Evolutionary conservation across 2,797 vertebrate species (phyloP).

Genomic region (Decapterus maruadsi): DNA sequence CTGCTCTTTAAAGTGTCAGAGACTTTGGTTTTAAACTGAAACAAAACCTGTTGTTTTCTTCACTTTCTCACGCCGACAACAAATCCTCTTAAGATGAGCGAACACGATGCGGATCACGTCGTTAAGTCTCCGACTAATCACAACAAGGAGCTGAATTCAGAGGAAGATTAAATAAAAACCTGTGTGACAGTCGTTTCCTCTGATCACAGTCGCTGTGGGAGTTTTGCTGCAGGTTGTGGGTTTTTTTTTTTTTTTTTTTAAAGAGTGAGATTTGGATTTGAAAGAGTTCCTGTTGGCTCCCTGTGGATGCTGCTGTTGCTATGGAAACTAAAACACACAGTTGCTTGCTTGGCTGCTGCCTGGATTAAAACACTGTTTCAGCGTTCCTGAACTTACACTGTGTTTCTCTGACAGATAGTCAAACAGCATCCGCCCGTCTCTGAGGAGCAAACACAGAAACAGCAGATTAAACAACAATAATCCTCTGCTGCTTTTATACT

Average conservation of each 20-base stretch:
- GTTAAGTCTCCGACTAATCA: not conserved
- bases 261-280: conserved; percentile 25
- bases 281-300: conserved; percentile 24
- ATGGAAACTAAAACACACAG: conserved; percentile 63
- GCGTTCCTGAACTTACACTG: conserved; percentile 87
- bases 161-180: not conserved
- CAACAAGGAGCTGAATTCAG: not conserved
- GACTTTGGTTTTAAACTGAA: not conserved
- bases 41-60: conserved; percentile 24
- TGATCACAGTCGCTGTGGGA: conserved; percentile 31
- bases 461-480: not conserved
- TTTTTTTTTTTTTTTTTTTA: conserved; percentile 8
- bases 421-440: conserved; percentile 96
- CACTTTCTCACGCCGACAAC: not conserved
- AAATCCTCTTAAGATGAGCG: not conserved
- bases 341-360: too few relatives aligned
- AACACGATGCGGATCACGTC: not conserved
- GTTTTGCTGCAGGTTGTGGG: conserved; percentile 20
- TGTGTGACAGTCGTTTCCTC: not conserved
- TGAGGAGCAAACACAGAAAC: conserved; percentile 61
- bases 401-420: conserved; percentile 97
- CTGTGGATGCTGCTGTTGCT: conserved; percentile 55
- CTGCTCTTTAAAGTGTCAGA: too few relatives aligned
- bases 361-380: not conserved
- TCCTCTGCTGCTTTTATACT: too few relatives aligned